Base-by-base conservation (phyloP, 1,140 invertebrate genomes). In the Eufriesea mexicana region DNA sequence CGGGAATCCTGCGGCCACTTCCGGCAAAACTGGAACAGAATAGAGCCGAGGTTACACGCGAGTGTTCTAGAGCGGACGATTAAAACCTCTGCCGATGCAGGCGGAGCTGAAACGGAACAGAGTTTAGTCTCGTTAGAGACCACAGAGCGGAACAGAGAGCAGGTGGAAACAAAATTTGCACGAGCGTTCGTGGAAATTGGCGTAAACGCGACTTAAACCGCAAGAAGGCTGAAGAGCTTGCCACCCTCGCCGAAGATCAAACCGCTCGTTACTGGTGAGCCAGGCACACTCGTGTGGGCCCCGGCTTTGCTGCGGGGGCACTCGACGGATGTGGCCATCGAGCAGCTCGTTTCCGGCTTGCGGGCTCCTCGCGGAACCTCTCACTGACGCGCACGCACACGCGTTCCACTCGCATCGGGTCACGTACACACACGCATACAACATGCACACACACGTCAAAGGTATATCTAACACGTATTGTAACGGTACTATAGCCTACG, bases 401-500 rank as follows among this genome's bases (percentile, higher is more conserved):
- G 49, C 18, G 35, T 35, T 4, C 4, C 35, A 35, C 35, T 23
- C 45, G 35, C 28, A 59, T 42, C 28, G 18, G 47, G 28, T 42
- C 28, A 47, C 42, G 47, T 16, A 83, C 23, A 23, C 25, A n/a
- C n/a, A n/a, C n/a, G n/a, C n/a, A 74, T 28, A 57, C 28, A 57
- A 14, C 35, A 76, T 5, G 75, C 28, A 66, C 23, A n/a, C 49
- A 45, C 62, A 84, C 23, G 49, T 61, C 35, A 59, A 67, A 84
- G 35, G 51, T 68, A 89, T 67, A 89, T 85, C 18, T 70, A 89
- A 67, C 57, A 77, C 64, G 71, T 67, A 83, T 78, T 62, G 25
- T 83, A 83, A 77, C 57, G 73, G 54, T 82, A 88, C 62, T 66
- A 71, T 89, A 89, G 66, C 66, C 84, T 84, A 79, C 77, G 87